Evolutionary conservation across 1,140 invertebrate genomes (phyloP).

Genomic region (Eufriesea mexicana): DNA sequence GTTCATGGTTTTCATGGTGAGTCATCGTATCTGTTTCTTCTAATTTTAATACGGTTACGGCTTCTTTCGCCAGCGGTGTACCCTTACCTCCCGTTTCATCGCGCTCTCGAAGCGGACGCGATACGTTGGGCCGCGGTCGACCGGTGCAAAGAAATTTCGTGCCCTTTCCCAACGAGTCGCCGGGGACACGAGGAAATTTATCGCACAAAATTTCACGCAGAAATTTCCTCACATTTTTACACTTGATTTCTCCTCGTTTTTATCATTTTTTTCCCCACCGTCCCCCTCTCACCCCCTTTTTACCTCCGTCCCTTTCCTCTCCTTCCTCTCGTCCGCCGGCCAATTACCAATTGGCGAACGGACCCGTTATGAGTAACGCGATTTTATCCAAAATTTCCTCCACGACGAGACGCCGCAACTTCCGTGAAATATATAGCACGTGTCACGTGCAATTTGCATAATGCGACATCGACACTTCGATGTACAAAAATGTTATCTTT

Average conservation of each 20-base stretch:
- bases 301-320: background rate
- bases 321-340: background rate
- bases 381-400: slow-evolving; percentile 29
- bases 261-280: background rate
- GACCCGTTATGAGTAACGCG: slow-evolving; percentile 25
- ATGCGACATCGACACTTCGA: slow-evolving; percentile 44
- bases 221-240: slow-evolving; percentile 21
- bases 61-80: no score
- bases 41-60: slow-evolving; percentile 16
- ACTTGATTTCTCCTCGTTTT: slow-evolving; percentile 38
- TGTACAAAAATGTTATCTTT: slow-evolving; percentile 45
- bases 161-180: background rate
- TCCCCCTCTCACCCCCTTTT: background rate
- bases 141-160: background rate
- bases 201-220: slow-evolving; percentile 1
- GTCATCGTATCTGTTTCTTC: slow-evolving; percentile 67
- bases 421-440: slow-evolving; percentile 39
- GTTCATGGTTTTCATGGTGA: slow-evolving; percentile 84
- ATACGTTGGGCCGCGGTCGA: no score
- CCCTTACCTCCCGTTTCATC: no score
- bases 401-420: slow-evolving; percentile 7
- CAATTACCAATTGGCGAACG: slow-evolving; percentile 30
- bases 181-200: background rate
- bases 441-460: slow-evolving; percentile 54
- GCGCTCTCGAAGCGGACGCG: no score